Evolutionary conservation across 1,140 invertebrate species (phyloP).

Genomic region (Theocolax elegans): DNA sequence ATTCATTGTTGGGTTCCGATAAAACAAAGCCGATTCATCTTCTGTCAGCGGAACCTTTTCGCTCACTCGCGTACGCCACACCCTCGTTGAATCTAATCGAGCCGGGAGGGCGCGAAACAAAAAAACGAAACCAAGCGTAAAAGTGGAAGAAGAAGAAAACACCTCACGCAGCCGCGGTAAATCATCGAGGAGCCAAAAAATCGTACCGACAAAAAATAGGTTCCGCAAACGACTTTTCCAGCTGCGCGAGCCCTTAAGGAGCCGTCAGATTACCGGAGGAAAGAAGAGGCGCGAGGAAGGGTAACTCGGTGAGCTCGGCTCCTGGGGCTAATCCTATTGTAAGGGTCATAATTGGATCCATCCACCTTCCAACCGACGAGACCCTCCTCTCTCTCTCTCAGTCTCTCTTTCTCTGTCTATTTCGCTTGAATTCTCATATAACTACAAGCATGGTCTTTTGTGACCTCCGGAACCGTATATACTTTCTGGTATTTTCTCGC

Average conservation of each 20-base stretch:
- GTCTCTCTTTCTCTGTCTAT: background rate
- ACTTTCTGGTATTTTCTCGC: background rate
- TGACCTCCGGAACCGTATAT: background rate
- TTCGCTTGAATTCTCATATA: conserved; percentile 15
- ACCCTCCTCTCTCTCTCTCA: background rate
- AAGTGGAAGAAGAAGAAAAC: background rate
- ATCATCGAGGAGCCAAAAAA: conserved; percentile 19
- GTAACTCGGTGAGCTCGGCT: conserved; percentile 12
- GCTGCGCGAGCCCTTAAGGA: background rate
- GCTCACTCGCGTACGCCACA: background rate
- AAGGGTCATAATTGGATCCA: conserved; percentile 42
- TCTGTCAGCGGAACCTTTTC: background rate
- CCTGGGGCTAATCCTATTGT: conserved; percentile 39
- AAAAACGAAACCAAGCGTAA: background rate
- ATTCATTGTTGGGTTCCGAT: too few relatives aligned
- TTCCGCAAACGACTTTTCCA: conserved; percentile 38
- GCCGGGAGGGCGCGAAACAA: background rate
- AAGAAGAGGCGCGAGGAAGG: background rate
- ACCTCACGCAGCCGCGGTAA: background rate
- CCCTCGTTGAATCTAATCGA: conserved; percentile 23
- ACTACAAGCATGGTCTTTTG: too few relatives aligned
- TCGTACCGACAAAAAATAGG: background rate
- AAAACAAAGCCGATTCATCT: conserved; percentile 38
- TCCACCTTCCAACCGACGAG: conserved; percentile 23
- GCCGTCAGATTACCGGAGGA: background rate